phyloP scores from a whole-genome alignment of 2,888 invertebrate species.

The Microplitis deprimator region DNA sequence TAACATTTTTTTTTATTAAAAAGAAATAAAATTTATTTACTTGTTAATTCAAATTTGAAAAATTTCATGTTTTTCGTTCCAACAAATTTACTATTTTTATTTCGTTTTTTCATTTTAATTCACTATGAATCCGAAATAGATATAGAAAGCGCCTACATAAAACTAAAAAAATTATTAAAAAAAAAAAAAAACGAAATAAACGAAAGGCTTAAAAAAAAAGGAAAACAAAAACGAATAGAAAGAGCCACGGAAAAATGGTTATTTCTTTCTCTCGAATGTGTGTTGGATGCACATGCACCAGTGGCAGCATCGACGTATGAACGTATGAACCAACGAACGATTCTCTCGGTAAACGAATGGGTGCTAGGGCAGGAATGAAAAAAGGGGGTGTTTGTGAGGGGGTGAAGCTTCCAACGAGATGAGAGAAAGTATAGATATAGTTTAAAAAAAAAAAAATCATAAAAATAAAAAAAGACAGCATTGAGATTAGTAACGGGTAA shows the following conservation, averaged over 20 bases:
- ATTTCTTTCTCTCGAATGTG: conserved; percentile 63
- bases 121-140: conserved; percentile 17
- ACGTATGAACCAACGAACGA: background rate
- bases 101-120: background rate
- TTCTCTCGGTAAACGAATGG: background rate
- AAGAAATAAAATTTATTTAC: too few species aligned
- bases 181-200: background rate
- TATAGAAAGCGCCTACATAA: background rate
- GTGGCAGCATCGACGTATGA: conserved; percentile 38
- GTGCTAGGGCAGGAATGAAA: background rate
- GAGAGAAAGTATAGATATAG: background rate
- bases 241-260: conserved; percentile 63
- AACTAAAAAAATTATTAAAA: conserved; percentile 2
- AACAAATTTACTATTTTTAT: background rate
- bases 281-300: conserved; percentile 61
- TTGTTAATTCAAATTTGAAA: too few species aligned
- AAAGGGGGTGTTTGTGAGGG: background rate
- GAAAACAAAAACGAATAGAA: conserved; percentile 20
- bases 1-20: too few species aligned
- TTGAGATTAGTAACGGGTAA: conserved; percentile 70
- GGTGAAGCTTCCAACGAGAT: background rate
- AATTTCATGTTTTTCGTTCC: too few species aligned
- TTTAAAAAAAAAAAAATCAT: background rate
- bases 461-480: conserved; percentile 53
- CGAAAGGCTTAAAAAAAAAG: conserved; percentile 11